Evolutionary conservation across 2,797 vertebrate genomes (phyloP).

Genomic region (Sebastes flavidus): DNA sequence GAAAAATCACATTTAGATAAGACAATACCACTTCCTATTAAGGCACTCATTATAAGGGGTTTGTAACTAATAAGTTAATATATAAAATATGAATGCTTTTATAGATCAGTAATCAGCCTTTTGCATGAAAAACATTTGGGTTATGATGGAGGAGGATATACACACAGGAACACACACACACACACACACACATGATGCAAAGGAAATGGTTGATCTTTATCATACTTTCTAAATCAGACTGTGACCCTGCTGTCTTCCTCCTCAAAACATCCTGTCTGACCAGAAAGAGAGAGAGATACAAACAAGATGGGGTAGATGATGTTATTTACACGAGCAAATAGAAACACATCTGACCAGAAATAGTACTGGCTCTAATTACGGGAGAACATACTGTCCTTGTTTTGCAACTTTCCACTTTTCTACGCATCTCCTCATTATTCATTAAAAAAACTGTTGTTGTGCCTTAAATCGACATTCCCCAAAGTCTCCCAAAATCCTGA

Average conservation of each 20-base stretch:
- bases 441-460: neutral
- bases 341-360: conserved; percentile 14
- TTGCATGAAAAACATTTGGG: neutral
- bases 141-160: neutral
- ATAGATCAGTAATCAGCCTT: neutral
- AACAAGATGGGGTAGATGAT: conserved; percentile 23
- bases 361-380: neutral
- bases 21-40: neutral
- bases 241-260: conserved; percentile 54
- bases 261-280: conserved; percentile 66
- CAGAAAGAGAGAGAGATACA: conserved; percentile 10
- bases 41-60: neutral
- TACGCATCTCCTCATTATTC: neutral
- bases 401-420: neutral
- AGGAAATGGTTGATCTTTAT: conserved; percentile 70
- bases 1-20: neutral
- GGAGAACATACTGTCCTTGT: neutral
- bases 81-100: neutral
- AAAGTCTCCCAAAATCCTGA: neutral
- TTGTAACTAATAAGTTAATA: neutral
- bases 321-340: conserved; percentile 25
- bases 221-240: conserved; percentile 45
- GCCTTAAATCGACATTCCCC: neutral
- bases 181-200: conserved; percentile 33
- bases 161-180: neutral